phyloP scores from a whole-genome alignment of 2,797 vertebrate species.

The Notolepis coatsorum region DNA sequence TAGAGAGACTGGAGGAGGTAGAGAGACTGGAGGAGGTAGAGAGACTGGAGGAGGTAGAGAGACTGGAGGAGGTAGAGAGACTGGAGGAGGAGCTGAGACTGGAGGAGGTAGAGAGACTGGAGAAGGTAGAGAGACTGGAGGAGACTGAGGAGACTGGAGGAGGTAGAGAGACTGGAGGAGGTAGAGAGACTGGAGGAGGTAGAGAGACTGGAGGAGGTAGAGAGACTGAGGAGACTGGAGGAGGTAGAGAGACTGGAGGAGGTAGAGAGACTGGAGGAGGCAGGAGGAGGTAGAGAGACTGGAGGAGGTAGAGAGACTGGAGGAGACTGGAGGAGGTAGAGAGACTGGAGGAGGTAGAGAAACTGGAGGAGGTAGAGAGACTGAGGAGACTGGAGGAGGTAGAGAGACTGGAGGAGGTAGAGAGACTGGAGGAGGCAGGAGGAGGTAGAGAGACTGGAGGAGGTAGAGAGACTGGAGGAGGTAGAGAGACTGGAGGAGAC shows the following conservation, averaged over 20 bases:
- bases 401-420: slow-evolving; percentile 5
- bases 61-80: slow-evolving; percentile 17
- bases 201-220: not conserved
- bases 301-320: slow-evolving; percentile 17
- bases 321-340: slow-evolving; percentile 12
- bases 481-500: too few relatives aligned
- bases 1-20: not conserved
- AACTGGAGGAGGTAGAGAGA: slow-evolving; percentile 17
- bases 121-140: slow-evolving; percentile 18
- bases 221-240: slow-evolving; percentile 12
- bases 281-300: not conserved
- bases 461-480: slow-evolving; percentile 19
- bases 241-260: slow-evolving; percentile 15
- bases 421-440: slow-evolving; percentile 21
- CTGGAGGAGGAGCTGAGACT: too few relatives aligned
- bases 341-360: slow-evolving; percentile 13
- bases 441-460: slow-evolving; percentile 2
- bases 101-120: not conserved
- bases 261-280: too few relatives aligned
- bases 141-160: too few relatives aligned
- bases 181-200: slow-evolving; percentile 20
- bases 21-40: slow-evolving; percentile 6
- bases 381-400: too few relatives aligned
- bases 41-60: slow-evolving; percentile 15
- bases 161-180: slow-evolving; percentile 1